Base-by-base conservation (phyloP, 2,888 invertebrate genomes). In the Chesias legatella region DNA sequence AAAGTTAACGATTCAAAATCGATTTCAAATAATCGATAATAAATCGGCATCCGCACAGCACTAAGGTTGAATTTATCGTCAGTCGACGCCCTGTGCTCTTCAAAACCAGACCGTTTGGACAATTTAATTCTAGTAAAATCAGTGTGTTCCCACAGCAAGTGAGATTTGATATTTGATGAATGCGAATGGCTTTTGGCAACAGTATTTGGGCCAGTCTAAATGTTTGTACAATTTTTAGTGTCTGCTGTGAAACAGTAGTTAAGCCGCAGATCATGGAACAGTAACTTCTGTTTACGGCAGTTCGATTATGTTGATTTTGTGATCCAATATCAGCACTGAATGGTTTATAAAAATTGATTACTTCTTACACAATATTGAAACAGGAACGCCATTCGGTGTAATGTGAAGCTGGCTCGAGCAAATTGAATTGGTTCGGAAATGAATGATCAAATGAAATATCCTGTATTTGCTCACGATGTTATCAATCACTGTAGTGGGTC, bases 21-120 rank as follows among this genome's bases (percentile, higher is more conserved):
- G 60, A 61, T 49, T 48, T n/a, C 13, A 45, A 13, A 42, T 30
- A 31, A 64, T 65, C 73, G 72, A 68, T 51, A 56, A 40, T 22
- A 22, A 9, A 32, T 35, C 32, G 29, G 33, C 8, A 22, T 27
- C n/a, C 10, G 30, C 42, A 33, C 78, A 65, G 49, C 75, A 58
- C 78, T 72, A 58, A 33, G 48, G 63, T 67, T 69, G 74, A 73
- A 72, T 66, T 69, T 71, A 76, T 56, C 51, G 43, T 60, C 72
- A 82, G 79, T 82, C 58, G 52, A 36, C 53, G 53, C 45, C 50
- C 41, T 11, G 32, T 33, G 22, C 38, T 44, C 38, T 20, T 35
- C 23, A 13, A 30, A 36, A 38, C 25, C 35, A 22, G 35, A 38
- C n/a, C 38, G 40, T 44, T 45, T 21, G 23, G 33, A 25, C 26